Evolutionary conservation across 2,113 vertebrate genomes (phyloP).

Genomic region (Stigmatopora nigra): DNA sequence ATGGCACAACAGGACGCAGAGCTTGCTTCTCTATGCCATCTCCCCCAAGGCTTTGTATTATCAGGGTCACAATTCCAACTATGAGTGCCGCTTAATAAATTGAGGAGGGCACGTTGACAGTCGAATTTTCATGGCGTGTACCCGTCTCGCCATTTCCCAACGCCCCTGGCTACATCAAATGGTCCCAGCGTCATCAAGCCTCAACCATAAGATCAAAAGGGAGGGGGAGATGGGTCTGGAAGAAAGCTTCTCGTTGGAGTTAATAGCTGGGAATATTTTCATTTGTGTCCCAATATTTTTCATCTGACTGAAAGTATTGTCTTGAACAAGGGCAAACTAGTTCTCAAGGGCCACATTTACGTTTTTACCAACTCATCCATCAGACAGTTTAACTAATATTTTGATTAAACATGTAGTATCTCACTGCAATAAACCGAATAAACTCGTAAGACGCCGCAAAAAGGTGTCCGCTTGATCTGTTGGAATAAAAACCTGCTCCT

Average conservation of each 20-base stretch:
- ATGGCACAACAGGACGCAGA: slow-evolving; percentile 83
- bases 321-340: neutral
- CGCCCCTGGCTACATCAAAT: slow-evolving; percentile 69
- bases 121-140: slow-evolving; percentile 77
- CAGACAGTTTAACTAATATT: too few relatives aligned
- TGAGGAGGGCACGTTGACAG: slow-evolving; percentile 76
- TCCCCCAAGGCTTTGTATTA: slow-evolving; percentile 78
- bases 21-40: slow-evolving; percentile 80
- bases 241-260: slow-evolving; percentile 22
- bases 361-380: too few relatives aligned
- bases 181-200: slow-evolving; percentile 58
- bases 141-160: slow-evolving; percentile 64
- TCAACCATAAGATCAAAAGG: slow-evolving; percentile 55
- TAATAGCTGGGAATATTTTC: slow-evolving; percentile 34
- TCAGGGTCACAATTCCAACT: slow-evolving; percentile 83
- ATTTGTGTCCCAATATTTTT: slow-evolving; percentile 40
- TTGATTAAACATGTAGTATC: too few relatives aligned
- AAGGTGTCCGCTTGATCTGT: too few relatives aligned
- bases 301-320: neutral
- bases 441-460: too few relatives aligned
- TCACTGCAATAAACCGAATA: too few relatives aligned
- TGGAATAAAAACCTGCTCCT: too few relatives aligned
- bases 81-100: slow-evolving; percentile 84
- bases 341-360: too few relatives aligned
- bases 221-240: neutral